Conservation (phyloP, 2,888 invertebrate genomes). For the Anticlea derivata region DNA sequence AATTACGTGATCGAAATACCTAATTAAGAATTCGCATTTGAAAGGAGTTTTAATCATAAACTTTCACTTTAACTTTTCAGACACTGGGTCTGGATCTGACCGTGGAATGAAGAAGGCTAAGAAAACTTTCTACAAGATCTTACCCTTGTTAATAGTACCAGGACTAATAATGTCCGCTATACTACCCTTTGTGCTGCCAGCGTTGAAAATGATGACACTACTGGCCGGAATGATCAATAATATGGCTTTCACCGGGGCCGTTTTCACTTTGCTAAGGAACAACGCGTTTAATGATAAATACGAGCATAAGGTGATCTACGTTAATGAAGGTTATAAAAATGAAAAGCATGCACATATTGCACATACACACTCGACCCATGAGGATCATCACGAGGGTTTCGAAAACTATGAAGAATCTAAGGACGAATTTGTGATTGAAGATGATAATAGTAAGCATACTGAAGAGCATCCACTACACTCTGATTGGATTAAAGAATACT, state of each 20-base stretch:
- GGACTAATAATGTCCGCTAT: conserved; percentile 86
- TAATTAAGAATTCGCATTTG: background rate
- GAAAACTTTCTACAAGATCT: conserved; percentile 62
- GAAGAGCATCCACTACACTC: conserved; percentile 43
- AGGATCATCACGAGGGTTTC: conserved; percentile 16
- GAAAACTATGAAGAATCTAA: conserved; percentile 21
- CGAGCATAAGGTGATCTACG: conserved; percentile 81
- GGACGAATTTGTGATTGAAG: conserved; percentile 24
- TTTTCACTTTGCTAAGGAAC: conserved; percentile 82
- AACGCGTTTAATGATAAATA: conserved; percentile 83
- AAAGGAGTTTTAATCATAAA: background rate
- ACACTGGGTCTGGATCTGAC: conserved; percentile 42
- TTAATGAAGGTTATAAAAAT: conserved; percentile 83
- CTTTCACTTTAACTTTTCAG: conserved; percentile 43
- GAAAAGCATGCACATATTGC: conserved; percentile 51
- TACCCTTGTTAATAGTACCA: conserved; percentile 85
- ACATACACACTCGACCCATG: conserved; percentile 33
- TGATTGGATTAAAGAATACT: conserved; percentile 44
- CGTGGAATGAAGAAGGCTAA: conserved; percentile 66
- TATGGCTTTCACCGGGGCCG: conserved; percentile 86
- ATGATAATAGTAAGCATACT: conserved; percentile 33
- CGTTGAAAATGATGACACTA: conserved; percentile 86
- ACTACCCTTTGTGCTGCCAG: conserved; percentile 87
- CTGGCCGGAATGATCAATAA: conserved; percentile 86
- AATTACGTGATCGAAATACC: background rate